Base-by-base conservation (phyloP, 35 echinoderm and acorn worm genomes). In the Eucidaris tribuloides region DNA sequence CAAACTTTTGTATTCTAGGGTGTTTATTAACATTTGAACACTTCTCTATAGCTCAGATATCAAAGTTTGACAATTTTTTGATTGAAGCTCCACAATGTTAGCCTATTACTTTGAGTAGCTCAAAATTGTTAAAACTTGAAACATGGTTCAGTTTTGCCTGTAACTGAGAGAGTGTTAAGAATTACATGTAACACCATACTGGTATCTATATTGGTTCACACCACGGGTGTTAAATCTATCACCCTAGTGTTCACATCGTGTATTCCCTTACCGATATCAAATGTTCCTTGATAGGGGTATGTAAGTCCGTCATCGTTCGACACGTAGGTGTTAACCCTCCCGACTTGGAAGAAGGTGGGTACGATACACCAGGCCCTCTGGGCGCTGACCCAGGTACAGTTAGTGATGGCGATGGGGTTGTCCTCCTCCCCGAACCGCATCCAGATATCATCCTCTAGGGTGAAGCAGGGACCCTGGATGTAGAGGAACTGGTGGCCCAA, bases 271-370 rank as follows among this genome's bases (percentile, higher is more conserved):
- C 93, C 93, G 33, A 96, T 91, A 48, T 90, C 87, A 70, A 90
- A 96, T 23, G 42, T 46, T 2, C 93, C 93, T 3, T 65, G 74
- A 60, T 87, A 87, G 7, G 83, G 83, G 32, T 85, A 96, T 5
- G 83, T 83, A 13, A 62, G 58, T n/a, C 85, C 88, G 48, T 80
- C 89, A 76, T 96, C 79, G 36, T 84, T 48, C 17, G 93, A 90
- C 70, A 96, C 45, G 17, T 38, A 44, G 48, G 90, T 90, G 13
- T 63, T 40, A 13, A 96, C 79, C 6, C 87, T 54, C 1, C 93
- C 93, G 0, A 90, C 83, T 74, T 96, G 82, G 36, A 65, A 96
- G 83, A 96, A 96, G 2, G 93, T 86, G n/a, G 93, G 93, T 20
- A 84, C 81, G 11, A 86, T 76, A 76, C 93, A 96, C 59, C 83